phyloP scores from a whole-genome alignment of 2,797 vertebrate genomes.

The Gymnothorax reevesii region DNA sequence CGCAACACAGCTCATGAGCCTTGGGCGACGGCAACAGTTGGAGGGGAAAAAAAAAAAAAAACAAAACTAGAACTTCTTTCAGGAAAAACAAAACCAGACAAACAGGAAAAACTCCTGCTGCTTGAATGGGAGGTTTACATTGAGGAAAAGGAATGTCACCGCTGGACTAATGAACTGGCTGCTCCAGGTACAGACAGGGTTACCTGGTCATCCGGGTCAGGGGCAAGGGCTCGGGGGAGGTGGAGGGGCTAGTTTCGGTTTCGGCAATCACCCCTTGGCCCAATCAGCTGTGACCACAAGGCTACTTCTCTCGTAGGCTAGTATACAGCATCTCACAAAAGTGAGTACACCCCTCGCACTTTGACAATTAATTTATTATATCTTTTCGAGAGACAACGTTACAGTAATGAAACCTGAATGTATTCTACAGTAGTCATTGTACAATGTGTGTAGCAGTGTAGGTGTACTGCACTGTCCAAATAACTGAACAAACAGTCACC shows the following conservation, averaged over 20 bases:
- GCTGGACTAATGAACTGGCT: background rate
- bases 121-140: background rate
- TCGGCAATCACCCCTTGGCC: background rate
- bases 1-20: background rate
- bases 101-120: background rate
- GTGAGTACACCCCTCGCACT: too few species aligned
- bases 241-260: background rate
- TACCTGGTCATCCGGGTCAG: background rate
- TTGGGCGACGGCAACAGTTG: too few species aligned
- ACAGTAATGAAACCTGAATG: too few species aligned
- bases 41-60: background rate
- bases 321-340: too few species aligned
- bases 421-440: too few species aligned
- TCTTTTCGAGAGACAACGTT: too few species aligned
- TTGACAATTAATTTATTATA: too few species aligned
- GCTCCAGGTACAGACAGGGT: background rate
- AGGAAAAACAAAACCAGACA: background rate
- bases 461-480: too few species aligned
- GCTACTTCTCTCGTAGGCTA: background rate
- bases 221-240: background rate
- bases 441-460: too few species aligned
- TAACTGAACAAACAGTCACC: too few species aligned
- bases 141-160: background rate
- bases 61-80: background rate
- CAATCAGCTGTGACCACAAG: background rate